These are phyloP conservation scores for Enteromius afrohamiltoni DNA, from an alignment of 2,797 vertebrate genomes.

Conservation along the genomic window DNA sequence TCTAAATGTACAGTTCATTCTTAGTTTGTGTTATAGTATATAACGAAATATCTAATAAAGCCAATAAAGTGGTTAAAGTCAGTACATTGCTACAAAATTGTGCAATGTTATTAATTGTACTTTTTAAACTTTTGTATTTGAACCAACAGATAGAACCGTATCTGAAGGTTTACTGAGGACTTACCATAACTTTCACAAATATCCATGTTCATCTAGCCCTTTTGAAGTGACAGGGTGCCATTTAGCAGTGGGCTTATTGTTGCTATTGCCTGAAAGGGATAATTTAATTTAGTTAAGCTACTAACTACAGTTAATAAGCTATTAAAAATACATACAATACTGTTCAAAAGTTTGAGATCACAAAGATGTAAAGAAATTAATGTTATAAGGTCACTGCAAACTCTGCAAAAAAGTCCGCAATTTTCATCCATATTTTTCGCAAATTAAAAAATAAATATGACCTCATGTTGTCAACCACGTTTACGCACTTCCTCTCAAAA, in stretches of 20 bases:
- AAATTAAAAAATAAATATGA: too few species aligned
- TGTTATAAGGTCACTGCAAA: too few species aligned
- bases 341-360: neutral
- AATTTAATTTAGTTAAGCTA: constrained; percentile 39
- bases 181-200: constrained; percentile 73
- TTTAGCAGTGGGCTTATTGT: constrained; percentile 82
- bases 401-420: too few species aligned
- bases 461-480: too few species aligned
- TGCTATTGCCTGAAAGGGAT: constrained; percentile 75
- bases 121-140: neutral
- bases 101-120: neutral
- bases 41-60: neutral
- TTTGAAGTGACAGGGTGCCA: constrained; percentile 83
- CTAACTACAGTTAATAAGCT: constrained; percentile 46
- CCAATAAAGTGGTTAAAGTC: neutral
- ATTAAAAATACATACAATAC: constrained; percentile 19
- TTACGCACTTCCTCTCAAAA: too few species aligned
- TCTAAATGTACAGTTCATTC: neutral
- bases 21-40: neutral
- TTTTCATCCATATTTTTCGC: too few species aligned
- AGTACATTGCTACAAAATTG: constrained; percentile 3
- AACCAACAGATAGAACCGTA: neutral
- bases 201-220: constrained; percentile 80
- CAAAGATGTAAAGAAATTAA: neutral
- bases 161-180: constrained; percentile 21